Evolutionary conservation across 2,888 invertebrate genomes (phyloP), one percentile per base, ranked within the genome.

Genomic region (Drosophila mettleri): DNA sequence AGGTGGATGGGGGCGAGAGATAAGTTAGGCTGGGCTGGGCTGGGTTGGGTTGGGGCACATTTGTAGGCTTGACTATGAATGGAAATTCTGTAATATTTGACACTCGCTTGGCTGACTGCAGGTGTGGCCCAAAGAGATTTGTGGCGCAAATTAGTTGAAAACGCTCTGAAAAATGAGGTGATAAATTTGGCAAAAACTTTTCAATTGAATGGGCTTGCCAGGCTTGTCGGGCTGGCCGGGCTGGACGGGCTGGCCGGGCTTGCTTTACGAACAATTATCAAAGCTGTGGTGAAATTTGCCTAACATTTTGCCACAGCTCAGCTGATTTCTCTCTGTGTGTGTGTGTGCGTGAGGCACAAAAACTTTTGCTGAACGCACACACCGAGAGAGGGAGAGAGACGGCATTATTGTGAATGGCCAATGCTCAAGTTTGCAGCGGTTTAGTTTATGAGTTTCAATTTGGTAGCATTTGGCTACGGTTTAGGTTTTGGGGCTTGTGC

Each of bases 81-180:
- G 41, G 59, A 8, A 34, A 20, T 38, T 38, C 45, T 54, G 54
- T 60, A 61, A 74, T 61, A 66, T 68, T 76, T 69, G 68, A 61
- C 78, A 74, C 75, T 65, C 71, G 70, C 65, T 34, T 59, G 75
- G 55, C 58, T 53, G 69, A 57, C 49, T 62, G 69, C 71, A 78
- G 80, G 80, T 80, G 78, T 66, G 36, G 54, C 68, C 68, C 59
- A 69, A 48, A 68, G 60, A 80, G 75, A 79, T 75, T 72, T 80
- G 78, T 78, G 77, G 70, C 55, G 69, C 74, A 81, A 81, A 81
- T 81, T 81, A 81, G 81, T 78, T 55, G 66, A 81, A 81, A 79
- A 79, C 71, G 77, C 63, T 63, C 29, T 75, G 77, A 77, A 79
- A 81, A 81, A 81, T 79, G 73, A 81, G 78, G 78, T 80, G 78